These are phyloP conservation scores for Loxodonta africana DNA, from an alignment of 2,113 vertebrate genomes.

Conservation along the genomic window DNA sequence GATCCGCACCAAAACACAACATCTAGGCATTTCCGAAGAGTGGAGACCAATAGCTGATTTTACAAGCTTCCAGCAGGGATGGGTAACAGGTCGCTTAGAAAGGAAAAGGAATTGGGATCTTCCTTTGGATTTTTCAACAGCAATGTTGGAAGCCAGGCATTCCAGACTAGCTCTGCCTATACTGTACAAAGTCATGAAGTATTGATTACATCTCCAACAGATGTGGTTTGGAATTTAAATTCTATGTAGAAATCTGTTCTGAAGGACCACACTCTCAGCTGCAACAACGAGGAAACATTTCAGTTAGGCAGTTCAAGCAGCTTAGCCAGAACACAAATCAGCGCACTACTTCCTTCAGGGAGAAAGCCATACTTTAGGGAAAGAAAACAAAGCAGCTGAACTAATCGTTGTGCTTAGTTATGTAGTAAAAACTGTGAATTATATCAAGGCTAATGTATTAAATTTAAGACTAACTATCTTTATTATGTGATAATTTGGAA, in stretches of 20 bases:
- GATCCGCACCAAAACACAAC: not conserved
- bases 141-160: not conserved
- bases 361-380: not conserved
- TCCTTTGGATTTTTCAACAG: not conserved
- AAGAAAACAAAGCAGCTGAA: not conserved
- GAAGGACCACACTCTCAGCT: not conserved
- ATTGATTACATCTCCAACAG: not conserved
- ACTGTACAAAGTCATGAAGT: not conserved
- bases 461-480: not conserved
- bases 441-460: not conserved
- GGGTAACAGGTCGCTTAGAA: not conserved
- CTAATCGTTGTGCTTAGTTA: not conserved
- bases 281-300: not conserved
- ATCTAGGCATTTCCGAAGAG: not conserved
- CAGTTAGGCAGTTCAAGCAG: not conserved
- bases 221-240: not conserved
- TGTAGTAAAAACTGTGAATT: slow-evolving; percentile 20
- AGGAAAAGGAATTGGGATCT: not conserved
- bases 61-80: not conserved
- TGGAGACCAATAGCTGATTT: not conserved
- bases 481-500: not conserved
- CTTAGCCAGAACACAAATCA: not conserved
- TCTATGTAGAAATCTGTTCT: not conserved
- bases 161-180: not conserved
- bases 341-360: not conserved